Base-by-base conservation (phyloP, 2,797 vertebrate genomes). In the Cyprinella venusta region DNA sequence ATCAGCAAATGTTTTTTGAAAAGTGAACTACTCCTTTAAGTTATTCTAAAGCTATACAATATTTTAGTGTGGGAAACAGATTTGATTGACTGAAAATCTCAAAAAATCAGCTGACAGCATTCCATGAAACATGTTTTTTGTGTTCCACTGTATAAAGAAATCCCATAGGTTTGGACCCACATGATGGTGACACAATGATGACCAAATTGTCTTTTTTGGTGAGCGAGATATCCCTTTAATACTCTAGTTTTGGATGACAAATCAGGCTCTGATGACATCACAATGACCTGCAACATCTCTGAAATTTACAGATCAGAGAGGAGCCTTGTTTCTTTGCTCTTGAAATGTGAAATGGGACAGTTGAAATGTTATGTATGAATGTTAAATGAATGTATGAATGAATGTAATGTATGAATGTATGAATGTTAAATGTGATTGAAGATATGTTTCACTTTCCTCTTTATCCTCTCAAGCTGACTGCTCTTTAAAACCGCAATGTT, bases 391-490 rank as follows among this genome's bases (percentile, higher is more conserved):
- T n/a, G 93, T 88, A 89, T 90, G 90, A 92, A 94, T 93, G 89
- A n/a, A n/a, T n/a, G n/a, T n/a, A n/a, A n/a, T n/a, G 93, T 88
- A 89, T 90, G 90, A 92, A n/a, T n/a, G 93, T 88, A 89, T 90
- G 90, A 92, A 94, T 93, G 89, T 93, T 93, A 93, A 93, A 91
- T 91, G 91, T 84, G 91, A 91, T 89, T 93, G 94, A 93, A 88
- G 91, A 90, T 90, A 87, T 50, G 91, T 83, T 85, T 85, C 76
- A 86, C 88, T 88, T 88, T 84, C 89, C 65, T 67, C 87, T 81
- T 81, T 88, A 90, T 91, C 90, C 65, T 91, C 87, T 91, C 24
- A 77, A 80, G 45, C 69, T n/a, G 21, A 92, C 90, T 86, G 87
- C 91, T 94, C 91, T 93, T 94, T 92, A 92, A 69, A 72, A 54